A percentile compares a stretch with the other conserved stretches of the same genome.
Conservation (phyloP, 2,888 invertebrate species). For the Lepidochitona cinerea region DNA sequence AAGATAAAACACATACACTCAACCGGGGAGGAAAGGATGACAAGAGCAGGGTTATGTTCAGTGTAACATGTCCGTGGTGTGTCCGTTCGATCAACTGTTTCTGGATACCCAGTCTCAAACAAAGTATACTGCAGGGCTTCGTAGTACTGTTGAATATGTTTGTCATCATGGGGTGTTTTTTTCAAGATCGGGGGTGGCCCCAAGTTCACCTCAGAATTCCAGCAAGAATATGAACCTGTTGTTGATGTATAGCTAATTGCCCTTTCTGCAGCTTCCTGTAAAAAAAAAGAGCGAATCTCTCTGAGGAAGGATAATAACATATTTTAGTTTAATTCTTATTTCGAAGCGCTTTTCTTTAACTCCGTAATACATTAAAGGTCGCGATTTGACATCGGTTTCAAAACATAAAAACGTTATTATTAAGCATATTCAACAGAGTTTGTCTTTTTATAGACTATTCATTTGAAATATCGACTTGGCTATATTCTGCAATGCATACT, state of each 20-base stretch:
- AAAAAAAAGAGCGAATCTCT: too few species aligned
- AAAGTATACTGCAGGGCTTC: slow-evolving; percentile 13
- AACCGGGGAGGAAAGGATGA: slow-evolving; percentile 36
- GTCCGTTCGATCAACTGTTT: not conserved
- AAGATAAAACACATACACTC: slow-evolving; percentile 42
- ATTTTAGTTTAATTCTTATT: too few species aligned
- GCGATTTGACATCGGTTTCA: too few species aligned
- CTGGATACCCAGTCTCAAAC: slow-evolving; percentile 9
- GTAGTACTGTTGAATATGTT: slow-evolving; percentile 7
- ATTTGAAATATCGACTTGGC: too few species aligned
- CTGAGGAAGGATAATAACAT: too few species aligned
- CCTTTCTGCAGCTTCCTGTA: not conserved
- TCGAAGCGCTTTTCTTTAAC: too few species aligned
- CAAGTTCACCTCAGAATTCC: slow-evolving; percentile 9
- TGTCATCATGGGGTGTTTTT: not conserved
- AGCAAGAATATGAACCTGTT: not conserved
- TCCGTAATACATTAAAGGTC: too few species aligned
- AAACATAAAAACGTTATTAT: too few species aligned
- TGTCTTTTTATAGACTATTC: too few species aligned
- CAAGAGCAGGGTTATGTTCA: slow-evolving; percentile 11
- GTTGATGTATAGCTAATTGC: not conserved
- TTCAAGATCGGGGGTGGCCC: not conserved
- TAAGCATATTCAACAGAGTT: too few species aligned
- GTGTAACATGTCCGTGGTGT: not conserved
- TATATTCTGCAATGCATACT: too few species aligned